These are phyloP conservation scores for Andricus curvator DNA, from an alignment of 2,888 invertebrate species.

Conservation along the genomic window DNA sequence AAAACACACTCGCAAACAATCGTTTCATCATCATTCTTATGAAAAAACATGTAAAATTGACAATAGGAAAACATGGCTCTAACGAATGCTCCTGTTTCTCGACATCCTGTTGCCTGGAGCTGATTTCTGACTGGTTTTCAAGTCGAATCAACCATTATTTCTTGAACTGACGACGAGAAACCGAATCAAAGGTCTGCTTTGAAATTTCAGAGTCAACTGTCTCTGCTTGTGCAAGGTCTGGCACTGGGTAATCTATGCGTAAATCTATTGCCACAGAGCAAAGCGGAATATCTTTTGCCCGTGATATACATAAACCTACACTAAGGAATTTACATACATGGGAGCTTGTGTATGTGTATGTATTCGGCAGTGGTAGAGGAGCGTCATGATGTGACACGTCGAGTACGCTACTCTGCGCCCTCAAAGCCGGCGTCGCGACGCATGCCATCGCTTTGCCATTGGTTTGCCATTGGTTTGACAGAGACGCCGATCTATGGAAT, in stretches of 20 bases:
- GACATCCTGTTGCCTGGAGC: conserved; percentile 6
- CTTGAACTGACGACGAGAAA: conserved; percentile 30
- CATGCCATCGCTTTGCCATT: conserved; percentile 40
- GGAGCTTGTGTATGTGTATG: neutral
- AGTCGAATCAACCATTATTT: conserved; percentile 34
- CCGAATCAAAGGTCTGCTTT: conserved; percentile 26
- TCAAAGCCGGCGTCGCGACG: conserved; percentile 68
- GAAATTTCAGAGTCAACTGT: conserved; percentile 25
- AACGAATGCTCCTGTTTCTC: conserved; percentile 13
- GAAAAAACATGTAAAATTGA: neutral
- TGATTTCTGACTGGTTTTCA: conserved; percentile 18
- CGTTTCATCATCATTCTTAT: neutral
- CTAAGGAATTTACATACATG: neutral
- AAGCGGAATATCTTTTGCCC: conserved; percentile 22
- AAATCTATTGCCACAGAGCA: conserved; percentile 19
- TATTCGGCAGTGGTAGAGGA: neutral
- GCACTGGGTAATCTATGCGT: conserved; percentile 34
- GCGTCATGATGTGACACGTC: conserved; percentile 61
- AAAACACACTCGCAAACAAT: neutral
- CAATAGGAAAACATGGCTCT: neutral
- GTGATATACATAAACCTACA: neutral
- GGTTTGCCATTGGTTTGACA: conserved; percentile 44
- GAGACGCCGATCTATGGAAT: conserved; percentile 36
- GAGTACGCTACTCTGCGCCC: conserved; percentile 69
- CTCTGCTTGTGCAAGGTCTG: conserved; percentile 15